Conservation (phyloP, 2,888 invertebrate genomes). For the Agonopterix heracliana region DNA sequence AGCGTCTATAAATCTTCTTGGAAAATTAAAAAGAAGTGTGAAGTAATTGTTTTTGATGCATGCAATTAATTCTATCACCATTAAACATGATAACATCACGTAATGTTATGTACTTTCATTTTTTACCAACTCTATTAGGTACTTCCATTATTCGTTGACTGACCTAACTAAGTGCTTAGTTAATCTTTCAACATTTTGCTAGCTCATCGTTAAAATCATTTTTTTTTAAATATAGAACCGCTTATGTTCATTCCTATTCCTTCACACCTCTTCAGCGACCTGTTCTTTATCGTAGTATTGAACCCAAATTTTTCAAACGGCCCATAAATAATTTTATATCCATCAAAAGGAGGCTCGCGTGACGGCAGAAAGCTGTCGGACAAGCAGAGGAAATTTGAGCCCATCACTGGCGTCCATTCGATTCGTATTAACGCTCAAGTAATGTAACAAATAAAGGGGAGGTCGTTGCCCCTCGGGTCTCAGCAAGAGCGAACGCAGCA, state of each 20-base stretch:
- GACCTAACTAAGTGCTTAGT: no score
- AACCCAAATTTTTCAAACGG: conserved; percentile 21
- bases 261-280: background rate
- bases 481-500: conserved; percentile 49
- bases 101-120: no score
- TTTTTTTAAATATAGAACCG: no score
- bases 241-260: no score
- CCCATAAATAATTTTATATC: conserved; percentile 54
- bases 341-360: conserved; percentile 59
- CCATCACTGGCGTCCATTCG: conserved; percentile 61
- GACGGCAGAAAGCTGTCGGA: conserved; percentile 50
- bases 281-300: conserved; percentile 13
- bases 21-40: no score
- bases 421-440: conserved; percentile 69
- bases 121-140: no score
- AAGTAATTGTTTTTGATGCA: background rate
- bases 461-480: conserved; percentile 57
- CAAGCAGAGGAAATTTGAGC: conserved; percentile 61
- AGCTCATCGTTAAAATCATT: no score
- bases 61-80: conserved; percentile 1
- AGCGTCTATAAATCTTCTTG: background rate
- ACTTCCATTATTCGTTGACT: no score
- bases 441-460: conserved; percentile 68
- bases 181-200: no score
- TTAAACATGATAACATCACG: background rate